Conservation (phyloP, 2,888 invertebrate genomes). For the Pseudococcus longispinus region DNA sequence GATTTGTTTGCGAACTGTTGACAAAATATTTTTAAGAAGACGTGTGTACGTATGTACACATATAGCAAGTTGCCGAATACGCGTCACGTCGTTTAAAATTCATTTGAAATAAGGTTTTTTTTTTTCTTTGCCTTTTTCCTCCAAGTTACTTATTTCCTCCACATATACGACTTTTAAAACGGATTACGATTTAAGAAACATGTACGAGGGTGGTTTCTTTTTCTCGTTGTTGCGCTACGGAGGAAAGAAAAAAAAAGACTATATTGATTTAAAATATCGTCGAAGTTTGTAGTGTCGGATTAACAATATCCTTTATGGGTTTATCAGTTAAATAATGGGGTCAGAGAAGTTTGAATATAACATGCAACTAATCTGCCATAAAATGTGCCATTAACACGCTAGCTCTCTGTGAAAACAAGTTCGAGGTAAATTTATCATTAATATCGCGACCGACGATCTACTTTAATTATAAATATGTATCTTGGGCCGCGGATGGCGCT, state of each 20-base stretch:
- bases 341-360: constrained; percentile 48
- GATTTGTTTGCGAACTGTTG: constrained; percentile 29
- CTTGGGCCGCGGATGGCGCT: background rate
- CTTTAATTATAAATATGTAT: constrained; percentile 25
- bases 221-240: background rate
- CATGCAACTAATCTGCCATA: constrained; percentile 49
- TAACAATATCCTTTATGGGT: constrained; percentile 22
- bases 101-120: background rate
- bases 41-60: background rate
- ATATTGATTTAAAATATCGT: constrained; percentile 23
- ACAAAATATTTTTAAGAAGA: constrained; percentile 19
- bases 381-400: constrained; percentile 56
- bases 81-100: background rate
- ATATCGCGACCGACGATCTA: constrained; percentile 6
- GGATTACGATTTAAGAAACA: background rate
- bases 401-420: background rate
- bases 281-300: constrained; percentile 31
- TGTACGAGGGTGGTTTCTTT: background rate
- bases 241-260: background rate
- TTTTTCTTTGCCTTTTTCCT: background rate
- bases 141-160: background rate
- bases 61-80: constrained; percentile 5
- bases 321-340: constrained; percentile 50
- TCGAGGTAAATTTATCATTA: constrained; percentile 38
- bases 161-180: background rate